Percentiles rank a stretch among this genome's conserved stretches.
Evolutionary conservation across 2,113 vertebrate species (phyloP).

Genomic region (Sturnira hondurensis): DNA sequence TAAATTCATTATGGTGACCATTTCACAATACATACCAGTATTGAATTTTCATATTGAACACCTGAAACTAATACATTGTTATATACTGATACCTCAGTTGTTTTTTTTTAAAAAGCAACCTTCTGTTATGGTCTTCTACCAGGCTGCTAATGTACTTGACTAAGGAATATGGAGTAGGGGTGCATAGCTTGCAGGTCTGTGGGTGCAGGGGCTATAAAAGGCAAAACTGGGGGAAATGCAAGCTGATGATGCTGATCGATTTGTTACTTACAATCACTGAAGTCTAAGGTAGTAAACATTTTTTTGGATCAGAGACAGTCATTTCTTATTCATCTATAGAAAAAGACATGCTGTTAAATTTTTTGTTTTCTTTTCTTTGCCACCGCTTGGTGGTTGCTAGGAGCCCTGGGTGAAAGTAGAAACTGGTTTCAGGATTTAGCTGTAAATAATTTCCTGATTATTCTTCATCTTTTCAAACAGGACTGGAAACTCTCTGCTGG

Average conservation of each 20-base stretch:
- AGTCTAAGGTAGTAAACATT: neutral
- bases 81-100: neutral
- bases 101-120: neutral
- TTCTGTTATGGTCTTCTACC: neutral
- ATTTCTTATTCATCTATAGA: neutral
- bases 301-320: neutral
- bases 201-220: neutral
- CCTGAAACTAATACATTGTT: neutral
- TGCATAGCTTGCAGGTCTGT: neutral
- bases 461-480: neutral
- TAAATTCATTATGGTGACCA: neutral
- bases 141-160: neutral
- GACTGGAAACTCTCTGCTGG: neutral
- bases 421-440: constrained; percentile 11
- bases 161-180: neutral
- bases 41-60: neutral
- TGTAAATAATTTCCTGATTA: neutral
- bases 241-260: neutral
- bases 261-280: neutral
- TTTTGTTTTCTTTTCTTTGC: neutral
- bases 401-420: neutral
- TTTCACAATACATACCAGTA: neutral
- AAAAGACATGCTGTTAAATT: neutral
- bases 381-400: neutral
- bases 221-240: neutral